phyloP scores from a whole-genome alignment of 92 coral and sea anemone species.

The Porites evermanni region DNA sequence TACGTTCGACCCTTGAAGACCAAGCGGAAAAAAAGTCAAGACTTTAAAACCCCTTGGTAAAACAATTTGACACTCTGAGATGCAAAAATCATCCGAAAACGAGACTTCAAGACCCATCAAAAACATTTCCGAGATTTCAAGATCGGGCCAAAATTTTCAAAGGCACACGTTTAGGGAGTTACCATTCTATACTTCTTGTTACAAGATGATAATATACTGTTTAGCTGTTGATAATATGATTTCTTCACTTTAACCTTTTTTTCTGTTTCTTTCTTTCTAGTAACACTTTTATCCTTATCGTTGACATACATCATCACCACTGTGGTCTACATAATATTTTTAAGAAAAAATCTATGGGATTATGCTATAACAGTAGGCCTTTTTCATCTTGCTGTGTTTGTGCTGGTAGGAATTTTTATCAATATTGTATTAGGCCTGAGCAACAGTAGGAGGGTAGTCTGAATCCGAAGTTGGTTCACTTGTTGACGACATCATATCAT shows the following conservation, averaged over 20 bases:
- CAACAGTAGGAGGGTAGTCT: slow-evolving; percentile 15
- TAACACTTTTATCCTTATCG: slow-evolving; percentile 72
- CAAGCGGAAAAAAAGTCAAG: too few relatives aligned
- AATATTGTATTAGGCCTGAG: not conserved
- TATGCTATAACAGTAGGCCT: slow-evolving; percentile 85
- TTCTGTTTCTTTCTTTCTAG: slow-evolving; percentile 39
- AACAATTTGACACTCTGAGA: too few relatives aligned
- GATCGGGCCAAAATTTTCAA: too few relatives aligned
- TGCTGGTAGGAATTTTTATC: slow-evolving; percentile 77
- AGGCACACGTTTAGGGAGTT: too few relatives aligned
- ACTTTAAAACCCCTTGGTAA: too few relatives aligned
- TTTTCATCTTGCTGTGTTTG: slow-evolving; percentile 79
- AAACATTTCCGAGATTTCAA: too few relatives aligned
- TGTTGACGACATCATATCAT: not conserved
- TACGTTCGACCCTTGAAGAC: too few relatives aligned
- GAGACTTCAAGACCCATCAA: too few relatives aligned
- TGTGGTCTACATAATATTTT: slow-evolving; percentile 75
- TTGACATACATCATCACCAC: slow-evolving; percentile 80
- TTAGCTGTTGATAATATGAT: not conserved
- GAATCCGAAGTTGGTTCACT: not conserved
- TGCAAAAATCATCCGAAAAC: too few relatives aligned
- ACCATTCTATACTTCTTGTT: too few relatives aligned
- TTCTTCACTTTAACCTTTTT: not conserved
- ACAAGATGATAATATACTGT: too few relatives aligned
- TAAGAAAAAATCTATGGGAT: slow-evolving; percentile 86